These are phyloP conservation scores for Strigops habroptila DNA, from an alignment of 2,113 vertebrate species.

Conservation along the genomic window DNA sequence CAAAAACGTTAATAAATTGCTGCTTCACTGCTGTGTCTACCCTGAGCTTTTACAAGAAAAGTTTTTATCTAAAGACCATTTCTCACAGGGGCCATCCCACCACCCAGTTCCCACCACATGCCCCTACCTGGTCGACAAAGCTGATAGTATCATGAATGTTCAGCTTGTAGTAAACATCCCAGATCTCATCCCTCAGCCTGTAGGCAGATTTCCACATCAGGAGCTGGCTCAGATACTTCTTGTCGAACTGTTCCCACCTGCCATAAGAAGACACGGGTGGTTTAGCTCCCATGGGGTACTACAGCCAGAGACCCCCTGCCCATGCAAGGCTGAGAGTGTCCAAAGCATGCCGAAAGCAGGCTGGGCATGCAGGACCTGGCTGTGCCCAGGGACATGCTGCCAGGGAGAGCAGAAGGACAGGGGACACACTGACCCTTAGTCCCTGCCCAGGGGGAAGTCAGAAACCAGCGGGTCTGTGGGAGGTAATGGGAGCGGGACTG, in stretches of 20 bases:
- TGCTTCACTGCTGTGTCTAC: no score
- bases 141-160: constrained; percentile 96
- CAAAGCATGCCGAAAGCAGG: fast-evolving
- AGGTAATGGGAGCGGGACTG: background rate
- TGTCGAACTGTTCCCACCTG: constrained; percentile 98
- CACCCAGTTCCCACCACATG: fast-evolving
- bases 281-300: background rate
- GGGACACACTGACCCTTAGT: background rate
- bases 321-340: background rate
- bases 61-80: no score
- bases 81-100: background rate
- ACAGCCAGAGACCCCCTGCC: background rate
- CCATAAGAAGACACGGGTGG: background rate
- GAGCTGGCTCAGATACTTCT: constrained; percentile 93
- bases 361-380: background rate
- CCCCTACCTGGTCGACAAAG: constrained; percentile 89
- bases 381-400: background rate
- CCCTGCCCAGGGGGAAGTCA: background rate
- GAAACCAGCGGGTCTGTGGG: background rate
- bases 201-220: constrained; percentile 92
- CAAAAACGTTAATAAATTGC: no score
- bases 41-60: no score
- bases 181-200: constrained; percentile 89
- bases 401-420: background rate
- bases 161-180: constrained; percentile 97